A percentile compares a stretch with the other conserved stretches of the same genome.
Evolutionary conservation across 2,797 vertebrate genomes (phyloP).

Genomic region (Protosalanx chinensis): DNA sequence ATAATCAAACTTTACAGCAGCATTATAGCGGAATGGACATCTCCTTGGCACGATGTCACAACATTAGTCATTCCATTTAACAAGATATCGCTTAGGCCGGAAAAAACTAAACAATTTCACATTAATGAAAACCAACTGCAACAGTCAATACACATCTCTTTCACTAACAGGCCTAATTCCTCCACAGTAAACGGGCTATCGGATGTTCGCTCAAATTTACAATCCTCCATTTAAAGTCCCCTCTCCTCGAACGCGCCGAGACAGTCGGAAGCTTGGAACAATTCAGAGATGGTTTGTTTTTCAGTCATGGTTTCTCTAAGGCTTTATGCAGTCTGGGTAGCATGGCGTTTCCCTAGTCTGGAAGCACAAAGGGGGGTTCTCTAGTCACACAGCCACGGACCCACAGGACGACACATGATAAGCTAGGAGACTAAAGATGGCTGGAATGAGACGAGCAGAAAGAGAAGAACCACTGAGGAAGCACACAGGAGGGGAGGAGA

Average conservation of each 20-base stretch:
- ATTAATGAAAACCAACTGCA: too few species aligned
- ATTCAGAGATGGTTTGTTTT: background rate
- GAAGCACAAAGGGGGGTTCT: constrained; percentile 14
- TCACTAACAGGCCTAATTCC: too few species aligned
- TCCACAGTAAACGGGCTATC: too few species aligned
- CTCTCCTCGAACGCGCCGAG: too few species aligned
- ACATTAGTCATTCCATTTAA: background rate
- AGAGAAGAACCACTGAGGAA: constrained; percentile 15
- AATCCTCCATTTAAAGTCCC: too few species aligned
- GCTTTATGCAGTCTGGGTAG: constrained; percentile 14
- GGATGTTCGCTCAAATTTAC: too few species aligned
- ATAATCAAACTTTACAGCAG: background rate
- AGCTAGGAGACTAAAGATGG: constrained; percentile 30
- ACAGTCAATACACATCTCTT: too few species aligned
- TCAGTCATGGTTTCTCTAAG: background rate
- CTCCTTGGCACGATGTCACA: background rate
- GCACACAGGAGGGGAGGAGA: constrained; percentile 8
- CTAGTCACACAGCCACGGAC: constrained; percentile 31
- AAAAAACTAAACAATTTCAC: background rate
- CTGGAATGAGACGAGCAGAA: constrained; percentile 28
- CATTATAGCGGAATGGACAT: background rate
- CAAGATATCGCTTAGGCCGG: too few species aligned
- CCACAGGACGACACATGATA: constrained; percentile 25
- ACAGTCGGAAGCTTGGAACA: background rate
- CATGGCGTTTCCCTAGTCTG: background rate